These are phyloP conservation scores for Distichodus sexfasciatus DNA, from an alignment of 2,797 vertebrate species.

Conservation along the genomic window DNA sequence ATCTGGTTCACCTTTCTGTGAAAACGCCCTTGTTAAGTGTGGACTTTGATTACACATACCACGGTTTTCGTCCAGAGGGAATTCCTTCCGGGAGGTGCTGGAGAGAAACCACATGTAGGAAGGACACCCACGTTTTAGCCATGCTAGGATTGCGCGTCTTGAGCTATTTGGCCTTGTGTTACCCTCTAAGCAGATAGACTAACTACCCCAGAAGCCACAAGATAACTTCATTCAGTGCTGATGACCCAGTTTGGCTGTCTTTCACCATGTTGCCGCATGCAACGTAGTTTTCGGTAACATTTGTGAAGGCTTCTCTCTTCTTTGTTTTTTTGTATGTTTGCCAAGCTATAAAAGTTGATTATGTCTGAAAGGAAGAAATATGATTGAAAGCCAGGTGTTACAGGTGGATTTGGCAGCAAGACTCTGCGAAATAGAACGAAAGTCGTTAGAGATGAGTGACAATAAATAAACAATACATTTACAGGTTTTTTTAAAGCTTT, in stretches of 20 bases:
- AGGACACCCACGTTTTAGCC: neutral
- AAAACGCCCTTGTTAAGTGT: constrained; percentile 50
- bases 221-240: neutral
- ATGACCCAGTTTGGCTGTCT: neutral
- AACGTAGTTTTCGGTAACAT: neutral
- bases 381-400: neutral
- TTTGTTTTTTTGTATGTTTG: constrained; percentile 13
- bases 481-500: no score
- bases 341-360: constrained; percentile 28
- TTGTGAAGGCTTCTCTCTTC: neutral
- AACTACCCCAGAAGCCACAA: no score
- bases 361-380: constrained; percentile 2
- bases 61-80: constrained; percentile 8
- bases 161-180: neutral
- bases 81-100: constrained; percentile 32
- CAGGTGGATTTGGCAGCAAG: neutral
- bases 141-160: neutral
- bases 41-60: constrained; percentile 40
- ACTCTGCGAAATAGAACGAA: no score
- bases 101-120: constrained; percentile 28
- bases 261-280: neutral
- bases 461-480: neutral
- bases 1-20: constrained; percentile 30
- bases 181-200: neutral
- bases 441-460: neutral